Percentiles rank a stretch among this genome's conserved stretches.
Conservation (phyloP, 2,113 vertebrate species). For the Polypterus bichir region DNA sequence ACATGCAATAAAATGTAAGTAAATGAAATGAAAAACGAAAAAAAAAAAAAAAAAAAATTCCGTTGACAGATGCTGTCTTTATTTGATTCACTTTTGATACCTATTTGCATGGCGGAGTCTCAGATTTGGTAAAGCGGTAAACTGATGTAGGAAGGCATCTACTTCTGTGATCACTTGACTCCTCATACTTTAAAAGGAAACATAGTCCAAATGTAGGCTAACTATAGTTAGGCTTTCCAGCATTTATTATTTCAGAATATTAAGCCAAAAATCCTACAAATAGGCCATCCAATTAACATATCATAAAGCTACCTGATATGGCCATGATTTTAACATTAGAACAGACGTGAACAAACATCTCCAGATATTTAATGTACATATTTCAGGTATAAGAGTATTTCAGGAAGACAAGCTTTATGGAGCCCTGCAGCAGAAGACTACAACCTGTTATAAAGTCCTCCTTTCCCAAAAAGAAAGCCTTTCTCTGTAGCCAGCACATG, state of each 20-base stretch:
- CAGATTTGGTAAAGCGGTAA: constrained; percentile 76
- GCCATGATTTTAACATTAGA: constrained; percentile 29
- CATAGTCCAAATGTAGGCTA: constrained; percentile 43
- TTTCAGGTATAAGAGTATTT: constrained; percentile 58
- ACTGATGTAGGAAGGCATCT: constrained; percentile 69
- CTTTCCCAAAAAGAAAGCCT: constrained; percentile 44
- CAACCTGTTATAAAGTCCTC: constrained; percentile 51
- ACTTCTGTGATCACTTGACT: constrained; percentile 51
- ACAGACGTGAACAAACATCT: constrained; percentile 33
- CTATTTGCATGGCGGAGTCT: constrained; percentile 53
- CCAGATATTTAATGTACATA: constrained; percentile 40
- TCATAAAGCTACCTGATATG: constrained; percentile 43
- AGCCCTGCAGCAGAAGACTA: constrained; percentile 70
- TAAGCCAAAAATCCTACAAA: constrained; percentile 27
- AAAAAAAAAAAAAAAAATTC: constrained; percentile 45
- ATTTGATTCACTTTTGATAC: constrained; percentile 47
- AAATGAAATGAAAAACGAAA: constrained; percentile 27
- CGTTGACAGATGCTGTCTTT: constrained; percentile 59
- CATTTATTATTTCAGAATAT: constrained; percentile 33
- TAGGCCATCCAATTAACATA: constrained; percentile 22
- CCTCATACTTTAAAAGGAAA: constrained; percentile 14
- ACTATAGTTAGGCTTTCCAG: constrained; percentile 53
- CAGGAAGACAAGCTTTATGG: constrained; percentile 96
- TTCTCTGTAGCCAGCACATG: constrained; percentile 57
- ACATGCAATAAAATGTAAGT: constrained; percentile 54